A percentile compares a stretch with the other conserved stretches of the same genome.
These are phyloP conservation scores for Cossypha dichroa DNA, from an alignment of 2,797 vertebrate species.

Conservation along the genomic window DNA sequence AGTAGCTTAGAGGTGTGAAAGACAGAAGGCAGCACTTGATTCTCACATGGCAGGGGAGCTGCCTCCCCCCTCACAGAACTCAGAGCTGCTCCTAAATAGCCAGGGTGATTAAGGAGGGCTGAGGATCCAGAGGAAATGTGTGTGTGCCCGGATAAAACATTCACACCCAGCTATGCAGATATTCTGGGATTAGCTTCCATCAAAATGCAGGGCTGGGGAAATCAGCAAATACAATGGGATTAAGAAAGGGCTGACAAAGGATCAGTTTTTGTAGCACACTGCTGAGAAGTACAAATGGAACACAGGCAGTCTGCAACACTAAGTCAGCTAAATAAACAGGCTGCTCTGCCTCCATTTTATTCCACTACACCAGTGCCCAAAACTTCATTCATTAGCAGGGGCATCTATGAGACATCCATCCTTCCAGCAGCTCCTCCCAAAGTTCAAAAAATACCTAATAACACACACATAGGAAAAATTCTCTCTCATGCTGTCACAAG, in stretches of 20 bases:
- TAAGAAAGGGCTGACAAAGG: conserved; percentile 53
- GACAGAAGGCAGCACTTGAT: conserved; percentile 46
- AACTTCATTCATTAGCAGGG: neutral
- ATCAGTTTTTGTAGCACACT: conserved; percentile 3
- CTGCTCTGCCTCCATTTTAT: conserved; percentile 31
- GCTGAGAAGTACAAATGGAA: conserved; percentile 37
- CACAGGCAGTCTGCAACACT: neutral
- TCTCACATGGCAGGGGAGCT: conserved; percentile 41
- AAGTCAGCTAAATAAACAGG: conserved; percentile 25
- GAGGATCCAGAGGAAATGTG: neutral
- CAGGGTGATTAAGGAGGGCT: neutral
- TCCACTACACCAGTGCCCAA: neutral
- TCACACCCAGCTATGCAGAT: conserved; percentile 17
- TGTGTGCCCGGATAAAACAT: neutral
- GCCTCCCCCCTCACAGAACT: neutral
- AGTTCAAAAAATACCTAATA: neutral
- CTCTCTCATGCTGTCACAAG: neutral
- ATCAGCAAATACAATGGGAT: conserved; percentile 45
- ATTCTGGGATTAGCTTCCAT: conserved; percentile 39
- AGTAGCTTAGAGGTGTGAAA: conserved; percentile 55
- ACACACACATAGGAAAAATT: neutral
- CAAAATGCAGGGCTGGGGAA: conserved; percentile 35
- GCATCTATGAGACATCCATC: neutral
- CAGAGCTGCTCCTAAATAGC: conserved; percentile 9
- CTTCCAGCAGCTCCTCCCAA: neutral